phyloP scores from a whole-genome alignment of 2,888 invertebrate genomes.

The Lepas anatifera region DNA sequence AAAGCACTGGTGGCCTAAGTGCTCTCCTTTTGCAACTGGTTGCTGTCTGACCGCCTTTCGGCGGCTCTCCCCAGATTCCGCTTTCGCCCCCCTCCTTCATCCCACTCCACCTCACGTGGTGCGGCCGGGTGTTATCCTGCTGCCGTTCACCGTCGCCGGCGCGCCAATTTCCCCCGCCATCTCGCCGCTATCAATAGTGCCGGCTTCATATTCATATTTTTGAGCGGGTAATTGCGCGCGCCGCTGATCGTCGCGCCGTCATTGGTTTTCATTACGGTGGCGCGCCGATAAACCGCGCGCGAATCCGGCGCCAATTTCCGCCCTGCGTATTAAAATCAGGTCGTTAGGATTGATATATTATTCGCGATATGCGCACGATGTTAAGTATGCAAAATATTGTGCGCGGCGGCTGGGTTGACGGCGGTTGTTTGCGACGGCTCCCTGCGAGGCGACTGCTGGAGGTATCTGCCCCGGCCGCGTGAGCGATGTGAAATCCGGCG shows the following conservation, averaged over 20 bases:
- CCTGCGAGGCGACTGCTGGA: no score
- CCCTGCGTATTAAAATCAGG: conserved; percentile 7
- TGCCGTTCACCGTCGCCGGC: no score
- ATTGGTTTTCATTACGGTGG: conserved; percentile 11
- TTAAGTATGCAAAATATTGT: conserved; percentile 11
- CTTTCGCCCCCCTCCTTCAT: not conserved
- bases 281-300: conserved; percentile 9
- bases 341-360: conserved; percentile 14
- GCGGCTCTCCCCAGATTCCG: no score
- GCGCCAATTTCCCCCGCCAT: not conserved
- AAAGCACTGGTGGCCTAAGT: no score
- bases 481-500: no score
- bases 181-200: not conserved
- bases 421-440: not conserved
- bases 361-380: conserved; percentile 4
- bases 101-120: not conserved
- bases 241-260: not conserved
- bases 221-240: not conserved
- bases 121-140: no score
- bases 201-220: conserved; percentile 11
- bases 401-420: not conserved
- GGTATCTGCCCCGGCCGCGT: no score
- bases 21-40: no score
- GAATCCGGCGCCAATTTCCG: conserved; percentile 14
- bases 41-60: no score